Conservation (phyloP, 2,113 vertebrate species). For the Bubo bubo region DNA sequence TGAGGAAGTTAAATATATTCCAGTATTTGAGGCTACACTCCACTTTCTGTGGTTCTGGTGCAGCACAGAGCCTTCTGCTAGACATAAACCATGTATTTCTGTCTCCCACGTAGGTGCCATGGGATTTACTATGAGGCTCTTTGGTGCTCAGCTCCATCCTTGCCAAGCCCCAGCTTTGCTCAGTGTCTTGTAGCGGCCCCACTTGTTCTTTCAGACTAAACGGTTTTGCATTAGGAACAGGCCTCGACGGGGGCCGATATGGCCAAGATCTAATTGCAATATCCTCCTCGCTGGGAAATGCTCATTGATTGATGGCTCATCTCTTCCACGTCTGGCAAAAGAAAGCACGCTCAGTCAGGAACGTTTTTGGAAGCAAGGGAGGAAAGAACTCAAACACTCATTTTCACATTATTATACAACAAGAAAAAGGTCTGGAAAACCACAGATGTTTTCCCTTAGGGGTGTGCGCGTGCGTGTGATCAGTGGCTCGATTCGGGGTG, state of each 20-base stretch:
- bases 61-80: background rate
- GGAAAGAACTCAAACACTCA: background rate
- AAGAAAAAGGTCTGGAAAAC: background rate
- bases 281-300: background rate
- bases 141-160: background rate
- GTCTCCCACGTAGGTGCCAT: background rate
- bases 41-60: background rate
- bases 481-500: background rate
- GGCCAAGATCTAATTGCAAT: background rate
- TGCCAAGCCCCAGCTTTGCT: background rate
- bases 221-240: background rate
- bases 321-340: background rate
- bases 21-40: background rate
- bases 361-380: background rate
- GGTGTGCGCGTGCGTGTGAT: too few species aligned
- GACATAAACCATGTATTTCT: background rate
- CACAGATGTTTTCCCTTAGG: background rate
- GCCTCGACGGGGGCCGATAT: background rate
- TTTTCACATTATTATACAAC: background rate
- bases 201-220: background rate
- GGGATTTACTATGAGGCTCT: background rate
- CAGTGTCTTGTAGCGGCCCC: accelerated
- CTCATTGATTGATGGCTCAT: accelerated
- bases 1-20: background rate
- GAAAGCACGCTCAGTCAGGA: background rate